Percentiles rank a stretch among this genome's conserved stretches.
phyloP scores from a whole-genome alignment of 2,888 invertebrate species.

The Melanchra persicariae region DNA sequence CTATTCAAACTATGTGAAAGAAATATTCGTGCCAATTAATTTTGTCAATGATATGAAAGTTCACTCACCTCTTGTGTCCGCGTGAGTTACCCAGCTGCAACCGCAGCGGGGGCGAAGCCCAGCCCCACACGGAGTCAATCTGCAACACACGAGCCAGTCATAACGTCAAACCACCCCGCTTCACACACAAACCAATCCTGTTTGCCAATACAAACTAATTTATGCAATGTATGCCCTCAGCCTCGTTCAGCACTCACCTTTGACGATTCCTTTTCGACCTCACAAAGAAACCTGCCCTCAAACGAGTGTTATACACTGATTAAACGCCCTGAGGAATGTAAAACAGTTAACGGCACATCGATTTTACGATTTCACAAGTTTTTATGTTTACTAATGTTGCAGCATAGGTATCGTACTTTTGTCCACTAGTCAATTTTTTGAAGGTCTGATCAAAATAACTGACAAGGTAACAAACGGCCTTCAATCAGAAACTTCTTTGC shows the following conservation, averaged over 20 bases:
- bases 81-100: conserved; percentile 93
- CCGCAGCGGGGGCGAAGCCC: conserved; percentile 97
- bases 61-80: conserved; percentile 87
- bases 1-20: conserved; percentile 65
- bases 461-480: conserved; percentile 36
- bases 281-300: conserved; percentile 76
- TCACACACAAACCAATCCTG: conserved; percentile 70
- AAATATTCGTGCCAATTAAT: conserved; percentile 68
- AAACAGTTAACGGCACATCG: conserved; percentile 82
- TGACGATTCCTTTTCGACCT: conserved; percentile 82
- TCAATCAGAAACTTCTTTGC: conserved; percentile 29
- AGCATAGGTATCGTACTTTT: conserved; percentile 81
- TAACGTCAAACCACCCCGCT: conserved; percentile 64
- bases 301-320: conserved; percentile 77
- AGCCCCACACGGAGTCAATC: conserved; percentile 99
- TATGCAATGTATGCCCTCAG: conserved; percentile 81
- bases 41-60: conserved; percentile 70
- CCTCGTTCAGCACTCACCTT: conserved; percentile 84
- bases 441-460: conserved; percentile 74
- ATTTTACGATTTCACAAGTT: conserved; percentile 83
- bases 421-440: conserved; percentile 80
- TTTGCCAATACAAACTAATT: conserved; percentile 79
- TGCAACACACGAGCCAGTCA: conserved; percentile 87
- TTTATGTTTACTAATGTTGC: conserved; percentile 86
- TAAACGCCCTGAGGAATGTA: conserved; percentile 77